Conservation (phyloP, 2,888 invertebrate genomes). For the Operophtera brumata region DNA sequence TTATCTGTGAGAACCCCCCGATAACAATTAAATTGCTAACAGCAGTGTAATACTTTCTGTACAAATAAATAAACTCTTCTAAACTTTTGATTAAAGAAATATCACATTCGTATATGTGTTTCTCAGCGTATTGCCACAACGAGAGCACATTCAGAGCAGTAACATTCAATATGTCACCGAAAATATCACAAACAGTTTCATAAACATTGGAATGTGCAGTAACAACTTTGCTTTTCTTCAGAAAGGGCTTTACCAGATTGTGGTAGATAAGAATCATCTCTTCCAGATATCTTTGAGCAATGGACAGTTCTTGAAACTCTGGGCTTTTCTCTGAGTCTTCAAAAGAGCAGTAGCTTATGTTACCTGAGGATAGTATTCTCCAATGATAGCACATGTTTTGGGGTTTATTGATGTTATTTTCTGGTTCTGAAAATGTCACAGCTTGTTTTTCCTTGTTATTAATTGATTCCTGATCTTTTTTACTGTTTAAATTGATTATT, state of each 20-base stretch:
- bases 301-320: constrained; percentile 78
- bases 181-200: constrained; percentile 84
- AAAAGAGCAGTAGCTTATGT: constrained; percentile 70
- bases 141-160: constrained; percentile 85
- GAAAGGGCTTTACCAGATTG: constrained; percentile 82
- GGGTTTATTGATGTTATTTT: constrained; percentile 57
- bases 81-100: constrained; percentile 85
- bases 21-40: constrained; percentile 87
- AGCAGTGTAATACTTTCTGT: constrained; percentile 85
- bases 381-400: constrained; percentile 74
- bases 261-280: constrained; percentile 83
- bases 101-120: constrained; percentile 83
- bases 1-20: constrained; percentile 85
- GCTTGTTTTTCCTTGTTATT: constrained; percentile 49
- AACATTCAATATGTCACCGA: constrained; percentile 85
- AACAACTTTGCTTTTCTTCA: constrained; percentile 81
- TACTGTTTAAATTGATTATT: constrained; percentile 67
- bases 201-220: constrained; percentile 81
- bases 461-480: constrained; percentile 40
- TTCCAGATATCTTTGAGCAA: constrained; percentile 86
- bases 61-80: constrained; percentile 86
- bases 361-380: constrained; percentile 73
- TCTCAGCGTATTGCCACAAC: constrained; percentile 85
- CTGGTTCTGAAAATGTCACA: constrained; percentile 50
- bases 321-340: constrained; percentile 63